Percentiles rank a stretch among this genome's conserved stretches.
Conservation (phyloP, 2,888 invertebrate species). For the Acrobasis suavella region DNA sequence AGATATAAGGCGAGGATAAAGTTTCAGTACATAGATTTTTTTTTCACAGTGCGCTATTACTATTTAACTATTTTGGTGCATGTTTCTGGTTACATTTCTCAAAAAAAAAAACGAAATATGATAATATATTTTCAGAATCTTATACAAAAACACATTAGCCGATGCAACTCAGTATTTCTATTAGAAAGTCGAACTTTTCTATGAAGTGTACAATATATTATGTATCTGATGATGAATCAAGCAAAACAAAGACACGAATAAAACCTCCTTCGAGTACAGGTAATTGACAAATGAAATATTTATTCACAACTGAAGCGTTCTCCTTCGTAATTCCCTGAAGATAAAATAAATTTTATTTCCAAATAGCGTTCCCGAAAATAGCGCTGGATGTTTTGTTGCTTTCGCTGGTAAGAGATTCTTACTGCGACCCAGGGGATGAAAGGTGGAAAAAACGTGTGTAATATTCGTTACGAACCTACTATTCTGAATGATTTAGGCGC, state of each 20-base stretch:
- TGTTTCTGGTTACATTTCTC: too few relatives aligned
- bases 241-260: background rate
- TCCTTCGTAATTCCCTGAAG: constrained; percentile 13
- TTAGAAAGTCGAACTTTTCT: too few relatives aligned
- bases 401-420: constrained; percentile 24
- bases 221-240: too few relatives aligned
- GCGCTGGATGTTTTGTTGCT: constrained; percentile 28
- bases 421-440: constrained; percentile 30
- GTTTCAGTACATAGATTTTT: too few relatives aligned
- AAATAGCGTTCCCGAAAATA: constrained; percentile 23
- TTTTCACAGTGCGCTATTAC: too few relatives aligned
- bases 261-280: background rate
- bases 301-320: constrained; percentile 10
- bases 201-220: too few relatives aligned
- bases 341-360: constrained; percentile 23
- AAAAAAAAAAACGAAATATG: too few relatives aligned
- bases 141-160: too few relatives aligned
- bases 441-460: constrained; percentile 35
- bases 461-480: constrained; percentile 32
- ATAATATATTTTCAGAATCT: too few relatives aligned
- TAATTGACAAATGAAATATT: constrained; percentile 25
- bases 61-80: too few relatives aligned
- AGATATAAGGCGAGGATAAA: too few relatives aligned
- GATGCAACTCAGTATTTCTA: too few relatives aligned
- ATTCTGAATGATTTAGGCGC: constrained; percentile 29